phyloP scores from a whole-genome alignment of 2,888 invertebrate species.

The Autographa pulchrina region DNA sequence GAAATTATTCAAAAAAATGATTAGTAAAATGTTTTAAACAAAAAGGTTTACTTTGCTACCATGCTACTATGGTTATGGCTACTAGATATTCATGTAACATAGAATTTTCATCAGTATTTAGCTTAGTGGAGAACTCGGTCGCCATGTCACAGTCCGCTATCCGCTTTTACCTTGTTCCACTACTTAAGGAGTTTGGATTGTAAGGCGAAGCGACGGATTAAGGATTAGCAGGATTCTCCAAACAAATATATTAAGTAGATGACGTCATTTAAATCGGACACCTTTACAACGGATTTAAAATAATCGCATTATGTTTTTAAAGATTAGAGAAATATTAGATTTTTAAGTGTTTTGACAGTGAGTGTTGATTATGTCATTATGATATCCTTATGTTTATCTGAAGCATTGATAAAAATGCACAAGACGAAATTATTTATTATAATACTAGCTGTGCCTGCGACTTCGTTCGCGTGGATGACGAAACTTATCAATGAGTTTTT shows the following conservation, averaged over 20 bases:
- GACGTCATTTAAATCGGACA: slow-evolving; percentile 71
- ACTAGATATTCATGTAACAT: no score
- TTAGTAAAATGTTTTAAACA: background rate
- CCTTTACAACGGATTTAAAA: slow-evolving; percentile 52
- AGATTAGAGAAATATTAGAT: background rate
- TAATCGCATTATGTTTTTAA: slow-evolving; percentile 22
- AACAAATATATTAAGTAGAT: slow-evolving; percentile 74
- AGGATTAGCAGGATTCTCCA: slow-evolving; percentile 76
- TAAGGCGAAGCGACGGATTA: slow-evolving; percentile 76
- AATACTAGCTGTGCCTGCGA: no score
- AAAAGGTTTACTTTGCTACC: background rate
- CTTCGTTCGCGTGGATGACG: no score
- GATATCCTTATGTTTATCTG: no score
- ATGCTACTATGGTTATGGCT: no score
- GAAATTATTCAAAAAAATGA: no score
- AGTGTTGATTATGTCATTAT: no score
- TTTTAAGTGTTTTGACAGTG: background rate
- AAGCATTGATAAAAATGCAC: no score
- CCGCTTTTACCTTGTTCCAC: slow-evolving; percentile 32
- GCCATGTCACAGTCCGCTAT: slow-evolving; percentile 11
- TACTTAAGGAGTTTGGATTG: slow-evolving; percentile 61
- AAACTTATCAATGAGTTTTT: no score
- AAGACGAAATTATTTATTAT: no score
- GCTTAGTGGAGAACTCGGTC: no score
- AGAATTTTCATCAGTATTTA: no score